Evolutionary conservation across 2,888 invertebrate genomes (phyloP), one percentile per base, ranked within the genome.

Genomic region (Euclidia mi): DNA sequence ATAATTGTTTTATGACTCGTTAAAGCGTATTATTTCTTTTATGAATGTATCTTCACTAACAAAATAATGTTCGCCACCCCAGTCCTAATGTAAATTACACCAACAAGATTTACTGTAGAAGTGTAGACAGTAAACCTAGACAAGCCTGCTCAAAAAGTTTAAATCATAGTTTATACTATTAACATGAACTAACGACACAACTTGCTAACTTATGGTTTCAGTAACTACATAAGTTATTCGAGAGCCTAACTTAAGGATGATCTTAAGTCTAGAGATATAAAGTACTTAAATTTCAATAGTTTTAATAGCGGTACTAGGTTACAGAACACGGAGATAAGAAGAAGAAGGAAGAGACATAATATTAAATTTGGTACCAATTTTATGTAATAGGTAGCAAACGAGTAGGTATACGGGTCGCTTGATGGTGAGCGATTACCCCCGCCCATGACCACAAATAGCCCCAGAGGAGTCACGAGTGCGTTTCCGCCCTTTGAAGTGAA

Each of bases 151-250:
- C 18, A 35, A 20, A 43, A 45, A 34, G 34, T 29, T 28, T 10
- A 9, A 42, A n/a, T 31, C 37, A 18, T 15, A 14, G 32, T 9
- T 43, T 14, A 15, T n/a, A n/a, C 34, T 35, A 45, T 35, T 34
- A 18, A 2, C 4, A 6, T 9, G 7, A 14, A 32, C 32, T 44
- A 35, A 45, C 34, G 45, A 20, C 34, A 10, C 7, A 34, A 45
- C 34, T 45, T 34, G 34, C 25, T 20, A 14, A 45, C 20, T 20
- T 20, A 43, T 43, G 18, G 43, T 43, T 43, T 32, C 29, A 15
- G 18, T 31, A 32, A 29, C 12, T 42, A 29, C 15, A 9, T 31
- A 49, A 49, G 6, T 35, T 38, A 31, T 17, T 43, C n/a, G 18
- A 43, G 29, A 11, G 7, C n/a, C 32, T 32, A 32, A 32, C 18